Conservation (phyloP, 2,888 invertebrate genomes). For the Spodoptera picta region DNA sequence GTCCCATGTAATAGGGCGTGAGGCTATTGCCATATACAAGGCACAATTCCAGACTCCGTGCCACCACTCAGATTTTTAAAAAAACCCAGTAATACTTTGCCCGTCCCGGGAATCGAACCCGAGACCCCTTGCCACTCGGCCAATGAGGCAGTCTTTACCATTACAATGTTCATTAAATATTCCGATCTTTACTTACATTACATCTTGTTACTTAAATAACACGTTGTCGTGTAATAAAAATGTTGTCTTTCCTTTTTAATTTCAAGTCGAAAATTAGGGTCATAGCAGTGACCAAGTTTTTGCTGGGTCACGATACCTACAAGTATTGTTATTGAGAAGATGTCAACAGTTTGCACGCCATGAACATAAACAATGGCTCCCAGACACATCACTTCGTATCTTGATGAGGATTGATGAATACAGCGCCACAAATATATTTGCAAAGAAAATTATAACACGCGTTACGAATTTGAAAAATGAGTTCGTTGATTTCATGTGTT, state of each 20-base stretch:
- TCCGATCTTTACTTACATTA: too few relatives aligned
- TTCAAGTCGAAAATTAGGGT: slow-evolving; percentile 5
- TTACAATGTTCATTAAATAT: background rate
- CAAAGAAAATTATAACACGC: slow-evolving; percentile 11
- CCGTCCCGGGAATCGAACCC: too few relatives aligned
- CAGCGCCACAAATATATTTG: slow-evolving; percentile 2
- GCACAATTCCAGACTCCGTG: too few relatives aligned
- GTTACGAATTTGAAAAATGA: slow-evolving; percentile 16
- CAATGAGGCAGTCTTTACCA: too few relatives aligned
- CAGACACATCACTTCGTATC: slow-evolving; percentile 28
- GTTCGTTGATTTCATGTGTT: slow-evolving; percentile 7
- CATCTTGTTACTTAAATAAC: too few relatives aligned
- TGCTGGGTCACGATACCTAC: slow-evolving; percentile 23
- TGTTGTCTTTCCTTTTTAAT: too few relatives aligned
- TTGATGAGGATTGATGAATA: slow-evolving; percentile 33
- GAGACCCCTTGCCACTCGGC: too few relatives aligned
- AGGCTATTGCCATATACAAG: too few relatives aligned
- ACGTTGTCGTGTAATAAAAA: too few relatives aligned
- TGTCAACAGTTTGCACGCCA: slow-evolving; percentile 28
- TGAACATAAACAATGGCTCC: slow-evolving; percentile 26
- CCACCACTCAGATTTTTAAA: too few relatives aligned
- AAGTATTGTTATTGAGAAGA: slow-evolving; percentile 23
- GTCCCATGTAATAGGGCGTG: too few relatives aligned
- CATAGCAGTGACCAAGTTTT: slow-evolving; percentile 13
- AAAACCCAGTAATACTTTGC: too few relatives aligned